Conservation (phyloP, 30 jellyfish, hydroid and myxozoan species). For the Phacellophora camtschatica region DNA sequence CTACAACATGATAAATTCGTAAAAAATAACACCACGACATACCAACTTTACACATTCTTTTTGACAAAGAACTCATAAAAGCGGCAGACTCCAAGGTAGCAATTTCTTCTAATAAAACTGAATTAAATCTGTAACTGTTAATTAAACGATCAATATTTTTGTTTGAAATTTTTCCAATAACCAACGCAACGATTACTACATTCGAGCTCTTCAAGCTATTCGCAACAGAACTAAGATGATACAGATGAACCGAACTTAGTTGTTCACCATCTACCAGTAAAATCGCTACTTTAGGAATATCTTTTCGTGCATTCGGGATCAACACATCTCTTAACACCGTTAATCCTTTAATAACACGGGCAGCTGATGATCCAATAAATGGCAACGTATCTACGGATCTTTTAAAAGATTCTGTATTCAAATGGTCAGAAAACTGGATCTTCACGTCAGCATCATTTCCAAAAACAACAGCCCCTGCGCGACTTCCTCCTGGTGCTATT, state of each 20-base stretch:
- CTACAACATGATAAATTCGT: too few species aligned
- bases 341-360: constrained; percentile 63
- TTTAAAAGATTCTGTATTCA: constrained; percentile 30
- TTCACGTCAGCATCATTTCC: constrained; percentile 68
- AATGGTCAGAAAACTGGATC: constrained; percentile 30
- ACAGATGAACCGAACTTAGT: not conserved
- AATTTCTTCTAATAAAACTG: not conserved
- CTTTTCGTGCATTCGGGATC: constrained; percentile 31
- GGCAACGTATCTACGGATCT: constrained; percentile 64
- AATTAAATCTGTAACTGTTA: not conserved
- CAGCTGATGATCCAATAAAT: constrained; percentile 37
- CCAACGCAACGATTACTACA: not conserved
- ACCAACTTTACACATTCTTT: constrained; percentile 21
- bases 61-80: not conserved
- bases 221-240: not conserved
- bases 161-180: not conserved
- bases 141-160: not conserved
- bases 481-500: constrained; percentile 49
- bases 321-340: constrained; percentile 27
- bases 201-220: not conserved
- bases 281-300: constrained; percentile 51
- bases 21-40: too few species aligned
- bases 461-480: constrained; percentile 92
- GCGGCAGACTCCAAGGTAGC: not conserved
- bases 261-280: constrained; percentile 54